These are phyloP conservation scores for Galerucella nymphaeae DNA, from an alignment of 2,888 invertebrate species.

Conservation along the genomic window DNA sequence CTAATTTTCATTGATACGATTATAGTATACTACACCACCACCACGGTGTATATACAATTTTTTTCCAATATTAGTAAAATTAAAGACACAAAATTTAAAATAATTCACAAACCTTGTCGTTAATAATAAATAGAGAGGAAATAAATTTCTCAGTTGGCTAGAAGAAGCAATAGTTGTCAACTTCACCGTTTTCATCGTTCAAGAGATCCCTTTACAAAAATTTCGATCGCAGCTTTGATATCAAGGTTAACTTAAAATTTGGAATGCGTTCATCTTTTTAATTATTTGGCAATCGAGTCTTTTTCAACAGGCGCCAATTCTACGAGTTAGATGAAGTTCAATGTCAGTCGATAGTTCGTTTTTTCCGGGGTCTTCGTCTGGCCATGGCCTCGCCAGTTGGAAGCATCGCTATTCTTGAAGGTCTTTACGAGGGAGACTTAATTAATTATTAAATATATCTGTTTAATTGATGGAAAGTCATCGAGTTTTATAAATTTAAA, in stretches of 20 bases:
- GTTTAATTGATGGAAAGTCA: no score
- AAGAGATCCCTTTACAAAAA: neutral
- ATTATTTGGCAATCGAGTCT: conserved; percentile 8
- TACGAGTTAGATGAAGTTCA: conserved; percentile 50
- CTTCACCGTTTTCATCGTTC: no score
- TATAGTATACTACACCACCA: no score
- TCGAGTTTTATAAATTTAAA: no score
- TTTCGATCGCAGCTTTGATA: neutral
- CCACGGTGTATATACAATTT: no score
- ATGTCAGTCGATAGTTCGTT: conserved; percentile 57
- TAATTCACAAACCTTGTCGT: no score
- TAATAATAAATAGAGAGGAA: no score
- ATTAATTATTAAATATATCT: neutral
- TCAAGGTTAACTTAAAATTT: conserved; percentile 22
- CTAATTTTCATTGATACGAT: no score
- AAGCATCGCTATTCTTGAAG: conserved; percentile 40
- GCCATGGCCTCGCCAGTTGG: conserved; percentile 52
- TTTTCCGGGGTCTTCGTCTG: conserved; percentile 63
- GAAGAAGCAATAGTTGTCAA: no score
- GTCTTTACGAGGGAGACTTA: neutral
- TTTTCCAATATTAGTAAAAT: no score
- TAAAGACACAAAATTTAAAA: no score
- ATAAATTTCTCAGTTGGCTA: no score
- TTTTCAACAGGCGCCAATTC: conserved; percentile 9
- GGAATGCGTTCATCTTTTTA: conserved; percentile 18